Evolutionary conservation across 2,113 vertebrate genomes (phyloP).

Genomic region (Urocolius indicus): DNA sequence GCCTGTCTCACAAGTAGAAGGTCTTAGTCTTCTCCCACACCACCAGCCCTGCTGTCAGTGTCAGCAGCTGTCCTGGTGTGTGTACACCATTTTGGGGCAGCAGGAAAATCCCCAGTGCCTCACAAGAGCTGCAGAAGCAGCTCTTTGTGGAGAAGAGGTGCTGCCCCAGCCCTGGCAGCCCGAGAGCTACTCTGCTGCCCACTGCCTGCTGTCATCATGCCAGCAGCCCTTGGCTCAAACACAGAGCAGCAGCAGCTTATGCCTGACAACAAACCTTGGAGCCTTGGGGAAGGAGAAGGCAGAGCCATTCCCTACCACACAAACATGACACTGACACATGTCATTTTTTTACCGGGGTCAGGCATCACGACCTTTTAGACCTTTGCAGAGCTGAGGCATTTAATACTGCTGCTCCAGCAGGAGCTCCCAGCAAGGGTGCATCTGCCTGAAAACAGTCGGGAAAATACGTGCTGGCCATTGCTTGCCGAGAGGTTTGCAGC

Average conservation of each 20-base stretch:
- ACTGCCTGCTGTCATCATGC: background rate
- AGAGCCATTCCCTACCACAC: background rate
- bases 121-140: background rate
- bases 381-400: background rate
- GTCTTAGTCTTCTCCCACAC: background rate
- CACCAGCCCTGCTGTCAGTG: background rate
- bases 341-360: background rate
- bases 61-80: background rate
- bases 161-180: background rate
- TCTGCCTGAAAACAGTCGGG: background rate
- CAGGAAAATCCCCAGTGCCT: background rate
- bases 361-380: background rate
- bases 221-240: background rate
- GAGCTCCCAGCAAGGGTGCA: background rate
- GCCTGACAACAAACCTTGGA: background rate
- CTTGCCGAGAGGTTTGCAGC: background rate
- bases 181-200: background rate
- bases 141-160: background rate
- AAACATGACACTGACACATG: rapidly evolving
- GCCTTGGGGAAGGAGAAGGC: background rate
- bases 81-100: background rate
- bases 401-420: background rate
- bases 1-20: background rate
- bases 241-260: background rate
- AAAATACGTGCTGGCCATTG: background rate